Percentiles rank a stretch among this genome's conserved stretches.
Conservation (phyloP, 2,113 vertebrate genomes). For the Fregata magnificens region DNA sequence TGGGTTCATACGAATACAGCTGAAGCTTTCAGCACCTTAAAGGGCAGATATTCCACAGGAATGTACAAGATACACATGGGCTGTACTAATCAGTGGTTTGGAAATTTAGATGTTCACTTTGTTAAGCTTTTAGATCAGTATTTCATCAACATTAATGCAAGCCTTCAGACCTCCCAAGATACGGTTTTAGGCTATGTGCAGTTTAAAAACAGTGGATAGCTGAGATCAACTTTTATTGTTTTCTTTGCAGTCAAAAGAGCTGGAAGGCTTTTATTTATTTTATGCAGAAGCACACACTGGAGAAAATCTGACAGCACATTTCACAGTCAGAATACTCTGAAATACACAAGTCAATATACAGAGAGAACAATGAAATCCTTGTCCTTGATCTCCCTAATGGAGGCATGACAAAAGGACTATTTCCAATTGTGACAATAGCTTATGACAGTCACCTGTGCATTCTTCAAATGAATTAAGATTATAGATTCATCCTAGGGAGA, state of each 20-base stretch:
- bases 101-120: neutral
- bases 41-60: neutral
- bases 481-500: neutral
- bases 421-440: neutral
- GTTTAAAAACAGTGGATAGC: neutral
- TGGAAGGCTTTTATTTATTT: neutral
- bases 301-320: neutral
- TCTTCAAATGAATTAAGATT: neutral
- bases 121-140: neutral
- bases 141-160: neutral
- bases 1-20: neutral
- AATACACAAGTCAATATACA: neutral
- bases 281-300: neutral
- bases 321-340: neutral
- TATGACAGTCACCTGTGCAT: neutral
- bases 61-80: accelerated
- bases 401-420: constrained; percentile 3
- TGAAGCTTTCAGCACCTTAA: neutral
- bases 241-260: neutral
- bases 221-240: neutral
- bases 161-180: neutral
- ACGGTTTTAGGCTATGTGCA: neutral
- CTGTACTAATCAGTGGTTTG: neutral
- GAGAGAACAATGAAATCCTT: constrained; percentile 9
- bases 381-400: neutral